Conservation (phyloP, 2,113 vertebrate species). For the Casuarius casuarius region DNA sequence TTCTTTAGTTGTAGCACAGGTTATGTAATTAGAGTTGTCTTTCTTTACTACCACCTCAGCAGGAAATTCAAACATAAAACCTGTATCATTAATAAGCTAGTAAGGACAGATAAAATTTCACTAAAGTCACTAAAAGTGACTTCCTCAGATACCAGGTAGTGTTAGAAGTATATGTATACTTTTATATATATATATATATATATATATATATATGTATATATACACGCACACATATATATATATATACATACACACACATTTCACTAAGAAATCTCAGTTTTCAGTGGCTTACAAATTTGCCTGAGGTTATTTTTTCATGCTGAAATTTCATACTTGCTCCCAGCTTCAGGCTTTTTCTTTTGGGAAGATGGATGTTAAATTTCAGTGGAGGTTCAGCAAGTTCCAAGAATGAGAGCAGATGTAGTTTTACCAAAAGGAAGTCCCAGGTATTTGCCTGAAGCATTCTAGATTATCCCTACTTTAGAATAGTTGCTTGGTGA, state of each 20-base stretch:
- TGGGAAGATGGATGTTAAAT: background rate
- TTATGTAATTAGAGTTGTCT: background rate
- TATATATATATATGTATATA: too few species aligned
- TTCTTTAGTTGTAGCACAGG: background rate
- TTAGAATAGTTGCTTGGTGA: background rate
- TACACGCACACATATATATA: too few species aligned
- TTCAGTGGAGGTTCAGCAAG: background rate
- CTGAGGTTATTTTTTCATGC: background rate
- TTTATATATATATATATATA: too few species aligned
- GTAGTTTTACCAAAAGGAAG: background rate
- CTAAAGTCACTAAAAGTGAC: background rate
- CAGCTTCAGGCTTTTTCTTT: background rate
- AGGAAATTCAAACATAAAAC: constrained; percentile 28
- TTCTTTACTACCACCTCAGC: background rate
- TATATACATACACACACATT: too few species aligned
- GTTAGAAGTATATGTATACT: background rate
- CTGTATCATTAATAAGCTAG: background rate
- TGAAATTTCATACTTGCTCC: background rate
- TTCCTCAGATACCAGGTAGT: background rate
- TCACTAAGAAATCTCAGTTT: background rate
- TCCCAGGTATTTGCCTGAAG: background rate
- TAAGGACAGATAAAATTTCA: background rate
- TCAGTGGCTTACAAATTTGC: background rate
- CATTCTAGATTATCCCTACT: background rate
- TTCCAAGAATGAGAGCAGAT: background rate